Conservation (phyloP, 2,888 invertebrate genomes). For the Orthonychiurus folsomi region DNA sequence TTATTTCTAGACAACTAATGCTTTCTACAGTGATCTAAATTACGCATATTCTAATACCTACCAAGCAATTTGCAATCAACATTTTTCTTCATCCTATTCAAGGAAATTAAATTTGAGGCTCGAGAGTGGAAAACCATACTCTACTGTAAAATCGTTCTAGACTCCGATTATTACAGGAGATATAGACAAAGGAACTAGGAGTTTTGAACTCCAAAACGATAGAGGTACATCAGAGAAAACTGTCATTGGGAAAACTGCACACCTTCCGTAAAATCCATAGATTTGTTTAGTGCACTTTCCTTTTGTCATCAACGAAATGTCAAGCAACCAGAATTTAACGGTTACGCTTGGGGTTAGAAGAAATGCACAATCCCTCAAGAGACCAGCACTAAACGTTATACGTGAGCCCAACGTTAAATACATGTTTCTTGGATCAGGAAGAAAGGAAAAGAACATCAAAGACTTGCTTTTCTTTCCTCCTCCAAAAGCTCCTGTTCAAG, state of each 20-base stretch:
- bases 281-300: no score
- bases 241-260: not conserved
- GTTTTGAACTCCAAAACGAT: not conserved
- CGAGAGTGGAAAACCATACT: no score
- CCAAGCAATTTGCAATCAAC: no score
- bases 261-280: no score
- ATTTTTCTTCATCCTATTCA: no score
- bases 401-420: not conserved
- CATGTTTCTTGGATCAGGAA: not conserved
- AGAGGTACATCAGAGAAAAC: not conserved
- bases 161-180: no score
- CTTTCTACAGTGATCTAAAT: no score
- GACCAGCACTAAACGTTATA: not conserved
- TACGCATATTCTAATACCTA: no score
- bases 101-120: no score
- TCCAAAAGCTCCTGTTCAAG: not conserved
- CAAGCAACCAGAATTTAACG: not conserved
- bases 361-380: not conserved
- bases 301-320: not conserved
- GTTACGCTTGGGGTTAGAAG: not conserved
- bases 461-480: not conserved
- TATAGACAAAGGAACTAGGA: no score
- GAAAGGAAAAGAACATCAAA: not conserved
- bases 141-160: no score
- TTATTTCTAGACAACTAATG: no score